Base-by-base conservation (phyloP, 2,888 invertebrate species). In the Coelinius sp. region DNA sequence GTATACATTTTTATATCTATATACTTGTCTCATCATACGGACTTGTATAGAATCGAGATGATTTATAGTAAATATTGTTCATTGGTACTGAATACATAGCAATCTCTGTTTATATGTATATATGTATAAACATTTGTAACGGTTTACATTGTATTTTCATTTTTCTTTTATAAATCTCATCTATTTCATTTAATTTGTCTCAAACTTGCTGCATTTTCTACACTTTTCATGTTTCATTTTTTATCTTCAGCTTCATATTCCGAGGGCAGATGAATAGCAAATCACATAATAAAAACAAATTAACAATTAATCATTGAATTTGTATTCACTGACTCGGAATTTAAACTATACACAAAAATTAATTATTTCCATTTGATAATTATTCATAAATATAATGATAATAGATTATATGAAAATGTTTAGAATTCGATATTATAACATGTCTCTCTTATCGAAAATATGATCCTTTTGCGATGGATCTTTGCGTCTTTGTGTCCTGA, bases 211-310 rank as follows among this genome's bases (percentile, higher is more conserved):
- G n/a, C n/a, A n/a, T n/a, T n/a, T n/a, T n/a, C n/a, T n/a, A n/a
- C 71, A 46, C 2, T 35, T 62, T 72, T 46, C 65, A 68, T 71
- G 67, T 68, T 78, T 75, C 38, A 25, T 27, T 73, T 49, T 38
- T 35, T 65, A 65, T 52, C 62, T 52, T 64, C 35, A 46, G 68
- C 65, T 71, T 73, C 70, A 70, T 72, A 78, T 81, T 75, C 79
- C 76, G 76, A 82, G 81, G 82, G 85, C 86, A 86, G 86, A 86
- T 86, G 86, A 86, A 85, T 83, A 82, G 82, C 80, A 84, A 85
- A 84, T 78, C 76, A 77, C 75, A 70, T 71, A 65, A 70, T 76
- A 72, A 67, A 73, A 74, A 74, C 74, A 71, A 74, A 67, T 75
- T 74, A 73, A 64, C 12, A 64, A 68, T 59, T n/a, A 53, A 17